Percentiles rank a stretch among this genome's conserved stretches.
phyloP scores from a whole-genome alignment of 1,140 invertebrate species.

The Charaxes varanes region DNA sequence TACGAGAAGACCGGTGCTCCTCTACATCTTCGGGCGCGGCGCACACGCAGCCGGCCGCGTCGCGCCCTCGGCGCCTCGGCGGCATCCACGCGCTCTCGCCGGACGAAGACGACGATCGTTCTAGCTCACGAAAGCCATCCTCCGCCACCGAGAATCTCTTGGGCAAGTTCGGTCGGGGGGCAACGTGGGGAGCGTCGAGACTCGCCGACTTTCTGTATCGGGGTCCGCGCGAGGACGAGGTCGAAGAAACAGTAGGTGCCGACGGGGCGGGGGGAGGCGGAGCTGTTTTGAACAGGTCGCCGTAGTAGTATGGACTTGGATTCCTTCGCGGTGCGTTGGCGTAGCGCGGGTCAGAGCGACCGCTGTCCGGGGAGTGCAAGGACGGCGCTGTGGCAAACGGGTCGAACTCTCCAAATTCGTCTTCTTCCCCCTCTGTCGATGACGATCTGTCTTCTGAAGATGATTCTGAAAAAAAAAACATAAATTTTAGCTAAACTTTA shows the following conservation, averaged over 20 bases:
- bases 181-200: conserved; percentile 79
- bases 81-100: conserved; percentile 75
- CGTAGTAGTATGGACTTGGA: conserved; percentile 86
- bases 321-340: conserved; percentile 77
- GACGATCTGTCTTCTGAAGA: conserved; percentile 60
- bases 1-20: conserved; percentile 75
- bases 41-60: conserved; percentile 79
- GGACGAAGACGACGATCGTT: conserved; percentile 67
- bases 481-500: too few relatives aligned
- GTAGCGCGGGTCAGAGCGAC: conserved; percentile 70
- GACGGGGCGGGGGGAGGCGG: conserved; percentile 44
- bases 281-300: conserved; percentile 79
- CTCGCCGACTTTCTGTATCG: conserved; percentile 78
- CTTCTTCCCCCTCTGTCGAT: conserved; percentile 59
- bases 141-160: conserved; percentile 80
- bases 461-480: conserved; percentile 54
- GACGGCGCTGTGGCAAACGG: conserved; percentile 63
- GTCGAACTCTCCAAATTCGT: conserved; percentile 68
- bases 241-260: conserved; percentile 50
- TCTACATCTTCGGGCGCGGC: conserved; percentile 79
- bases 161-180: conserved; percentile 60
- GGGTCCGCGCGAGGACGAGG: conserved; percentile 57
- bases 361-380: conserved; percentile 64
- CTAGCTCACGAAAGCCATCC: conserved; percentile 76
- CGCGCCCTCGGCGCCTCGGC: conserved; percentile 75